Conservation (phyloP, 2,113 vertebrate genomes). For the Cichladusa arquata region DNA sequence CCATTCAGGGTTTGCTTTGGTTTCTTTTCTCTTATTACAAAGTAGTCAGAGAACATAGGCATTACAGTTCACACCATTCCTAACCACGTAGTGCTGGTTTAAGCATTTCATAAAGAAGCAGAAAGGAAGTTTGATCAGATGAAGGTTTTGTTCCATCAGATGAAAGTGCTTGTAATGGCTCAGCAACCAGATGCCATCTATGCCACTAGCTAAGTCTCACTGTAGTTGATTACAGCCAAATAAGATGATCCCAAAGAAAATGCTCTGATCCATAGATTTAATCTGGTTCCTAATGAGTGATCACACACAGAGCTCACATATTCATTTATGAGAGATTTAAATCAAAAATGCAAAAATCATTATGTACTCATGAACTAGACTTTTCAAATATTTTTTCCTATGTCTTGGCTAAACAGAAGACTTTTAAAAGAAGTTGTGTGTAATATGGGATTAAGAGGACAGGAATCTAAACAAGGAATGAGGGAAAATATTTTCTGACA, state of each 20-base stretch:
- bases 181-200: neutral
- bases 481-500: neutral
- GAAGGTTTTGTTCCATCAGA: neutral
- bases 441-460: neutral
- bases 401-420: neutral
- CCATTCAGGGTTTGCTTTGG: neutral
- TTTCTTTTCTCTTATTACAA: neutral
- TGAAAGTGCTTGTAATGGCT: neutral
- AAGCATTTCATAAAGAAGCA: neutral
- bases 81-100: neutral
- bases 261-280: neutral
- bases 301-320: neutral
- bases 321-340: neutral
- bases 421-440: neutral
- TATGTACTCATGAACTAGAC: neutral
- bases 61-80: neutral
- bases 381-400: neutral
- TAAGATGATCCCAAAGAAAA: neutral
- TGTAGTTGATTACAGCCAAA: neutral
- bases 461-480: neutral
- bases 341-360: neutral
- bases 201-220: neutral
- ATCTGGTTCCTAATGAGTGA: neutral
- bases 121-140: neutral
- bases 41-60: neutral